Percentiles rank a stretch among this genome's conserved stretches.
Evolutionary conservation across 2,888 invertebrate species (phyloP).

Genomic region (Bombylius discolor): DNA sequence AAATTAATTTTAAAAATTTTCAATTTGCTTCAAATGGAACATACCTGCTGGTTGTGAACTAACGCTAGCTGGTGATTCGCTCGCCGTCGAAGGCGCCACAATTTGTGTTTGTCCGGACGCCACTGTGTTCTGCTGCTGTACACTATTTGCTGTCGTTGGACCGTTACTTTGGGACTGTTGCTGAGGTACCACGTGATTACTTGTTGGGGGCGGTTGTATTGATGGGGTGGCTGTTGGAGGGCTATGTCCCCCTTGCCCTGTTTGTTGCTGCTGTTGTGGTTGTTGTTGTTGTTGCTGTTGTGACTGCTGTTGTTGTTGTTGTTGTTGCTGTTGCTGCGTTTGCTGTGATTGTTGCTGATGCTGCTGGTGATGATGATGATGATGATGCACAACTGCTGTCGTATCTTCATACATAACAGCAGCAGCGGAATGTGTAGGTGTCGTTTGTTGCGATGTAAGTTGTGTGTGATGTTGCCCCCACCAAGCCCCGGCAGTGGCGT

Average conservation of each 20-base stretch:
- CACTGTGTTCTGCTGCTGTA: slow-evolving; percentile 30
- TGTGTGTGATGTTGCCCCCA: slow-evolving; percentile 41
- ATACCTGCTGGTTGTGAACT: slow-evolving; percentile 38
- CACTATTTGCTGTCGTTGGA: slow-evolving; percentile 2
- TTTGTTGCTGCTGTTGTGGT: slow-evolving; percentile 23
- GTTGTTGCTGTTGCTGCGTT: slow-evolving; percentile 24
- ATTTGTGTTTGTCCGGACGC: slow-evolving; percentile 37
- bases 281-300: slow-evolving; percentile 25
- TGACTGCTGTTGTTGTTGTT: slow-evolving; percentile 23
- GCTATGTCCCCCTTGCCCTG: slow-evolving; percentile 7
- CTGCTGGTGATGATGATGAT: slow-evolving; percentile 16
- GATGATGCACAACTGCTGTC: slow-evolving; percentile 26
- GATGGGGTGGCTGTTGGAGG: slow-evolving; percentile 1
- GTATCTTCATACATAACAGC: slow-evolving; percentile 46
- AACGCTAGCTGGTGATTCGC: slow-evolving; percentile 47
- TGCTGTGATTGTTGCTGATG: slow-evolving; percentile 27
- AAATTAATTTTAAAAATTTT: not conserved
- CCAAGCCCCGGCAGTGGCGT: slow-evolving; percentile 41
- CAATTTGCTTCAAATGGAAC: slow-evolving; percentile 14
- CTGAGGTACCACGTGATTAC: slow-evolving; percentile 17
- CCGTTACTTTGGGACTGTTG: slow-evolving; percentile 15
- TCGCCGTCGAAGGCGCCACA: slow-evolving; percentile 45
- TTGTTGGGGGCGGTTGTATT: slow-evolving; percentile 5
- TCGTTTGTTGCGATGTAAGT: slow-evolving; percentile 39
- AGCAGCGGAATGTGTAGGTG: slow-evolving; percentile 41